These are phyloP conservation scores for Marronus borbonicus DNA, from an alignment of 2,888 invertebrate genomes.

Conservation along the genomic window DNA sequence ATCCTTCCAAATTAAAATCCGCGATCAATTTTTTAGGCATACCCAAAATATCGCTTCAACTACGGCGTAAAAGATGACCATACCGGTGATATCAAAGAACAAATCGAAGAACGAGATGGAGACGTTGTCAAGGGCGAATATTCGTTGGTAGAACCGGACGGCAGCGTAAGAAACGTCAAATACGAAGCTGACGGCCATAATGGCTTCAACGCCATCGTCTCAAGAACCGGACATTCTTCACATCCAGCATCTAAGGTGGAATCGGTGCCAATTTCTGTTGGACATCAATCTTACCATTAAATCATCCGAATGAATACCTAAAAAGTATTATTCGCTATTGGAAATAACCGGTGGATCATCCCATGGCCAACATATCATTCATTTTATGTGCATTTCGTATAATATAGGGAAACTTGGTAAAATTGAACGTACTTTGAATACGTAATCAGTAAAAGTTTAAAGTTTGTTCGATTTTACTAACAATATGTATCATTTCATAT, in stretches of 20 bases:
- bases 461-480: too few species aligned
- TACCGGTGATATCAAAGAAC: conserved; percentile 82
- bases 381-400: too few species aligned
- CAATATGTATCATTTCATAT: conserved; percentile 4
- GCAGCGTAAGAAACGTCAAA: conserved; percentile 77
- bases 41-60: conserved; percentile 81
- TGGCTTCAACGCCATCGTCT: conserved; percentile 76
- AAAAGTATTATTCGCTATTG: too few species aligned
- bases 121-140: conserved; percentile 83
- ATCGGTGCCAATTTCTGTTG: conserved; percentile 4
- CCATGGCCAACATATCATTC: too few species aligned
- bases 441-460: too few species aligned
- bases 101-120: conserved; percentile 80
- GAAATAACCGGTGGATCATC: too few species aligned
- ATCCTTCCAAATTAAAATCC: neutral
- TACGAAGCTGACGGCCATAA: conserved; percentile 75
- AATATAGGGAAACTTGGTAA: too few species aligned
- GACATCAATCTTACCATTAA: conserved; percentile 28
- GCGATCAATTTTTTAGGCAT: conserved; percentile 70
- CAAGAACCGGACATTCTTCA: conserved; percentile 73
- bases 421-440: too few species aligned
- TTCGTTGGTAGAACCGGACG: conserved; percentile 78
- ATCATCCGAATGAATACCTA: too few species aligned
- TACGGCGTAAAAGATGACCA: conserved; percentile 81
- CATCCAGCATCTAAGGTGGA: conserved; percentile 68